phyloP scores from a whole-genome alignment of 2,113 vertebrate species.

The Ochotona princeps region DNA sequence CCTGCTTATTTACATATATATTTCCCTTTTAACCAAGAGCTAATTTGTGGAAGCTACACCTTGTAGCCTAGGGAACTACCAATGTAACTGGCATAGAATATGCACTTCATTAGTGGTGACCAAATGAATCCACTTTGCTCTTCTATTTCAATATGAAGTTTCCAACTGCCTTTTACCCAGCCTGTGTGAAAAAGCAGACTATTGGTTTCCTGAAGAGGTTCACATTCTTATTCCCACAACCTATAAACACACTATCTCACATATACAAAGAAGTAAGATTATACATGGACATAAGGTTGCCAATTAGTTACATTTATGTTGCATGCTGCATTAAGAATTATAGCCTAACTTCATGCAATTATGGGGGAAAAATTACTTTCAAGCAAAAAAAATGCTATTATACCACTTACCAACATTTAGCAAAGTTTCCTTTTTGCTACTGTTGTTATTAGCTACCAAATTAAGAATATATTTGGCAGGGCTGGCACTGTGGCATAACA shows the following conservation, averaged over 20 bases:
- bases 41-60: neutral
- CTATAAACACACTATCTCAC: neutral
- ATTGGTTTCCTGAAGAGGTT: neutral
- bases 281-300: neutral
- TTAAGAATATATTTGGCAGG: neutral
- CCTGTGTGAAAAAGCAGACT: neutral
- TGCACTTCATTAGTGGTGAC: slow-evolving; percentile 8
- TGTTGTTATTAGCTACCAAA: neutral
- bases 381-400: slow-evolving; percentile 21
- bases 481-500: no score
- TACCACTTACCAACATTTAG: neutral
- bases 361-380: neutral
- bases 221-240: neutral
- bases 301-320: slow-evolving; percentile 5
- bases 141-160: slow-evolving; percentile 34
- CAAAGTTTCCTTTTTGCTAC: neutral
- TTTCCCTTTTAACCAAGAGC: neutral
- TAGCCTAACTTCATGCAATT: slow-evolving; percentile 6
- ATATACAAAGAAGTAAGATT: neutral
- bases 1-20: neutral
- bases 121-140: slow-evolving; percentile 13
- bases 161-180: neutral
- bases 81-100: neutral
- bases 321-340: neutral
- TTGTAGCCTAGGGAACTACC: neutral